Evolutionary conservation across 2,797 vertebrate species (phyloP), one percentile per base, ranked within the genome.

Genomic region (Garrulus glandarius): DNA sequence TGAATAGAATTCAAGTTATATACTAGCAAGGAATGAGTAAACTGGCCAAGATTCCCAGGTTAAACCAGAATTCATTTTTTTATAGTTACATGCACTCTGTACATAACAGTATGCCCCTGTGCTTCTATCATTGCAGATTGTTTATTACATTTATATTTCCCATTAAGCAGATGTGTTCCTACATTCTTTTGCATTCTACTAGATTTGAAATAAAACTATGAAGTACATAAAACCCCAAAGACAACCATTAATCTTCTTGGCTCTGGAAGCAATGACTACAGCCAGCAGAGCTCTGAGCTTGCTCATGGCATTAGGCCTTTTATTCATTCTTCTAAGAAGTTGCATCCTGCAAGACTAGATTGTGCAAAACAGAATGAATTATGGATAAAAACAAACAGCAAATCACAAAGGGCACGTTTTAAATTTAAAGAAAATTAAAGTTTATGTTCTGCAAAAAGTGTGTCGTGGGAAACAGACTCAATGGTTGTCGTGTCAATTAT

Each of bases 211-310:
- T 77, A 91, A 91, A 91, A 95, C 61, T 87, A 52, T 85, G 52
- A 88, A 92, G 64, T 86, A 68, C 65, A 76, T 71, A 91, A 90
- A 77, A 68, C 23, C 52, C 85, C 56, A 84, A 96, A 85, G 67
- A 80, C 50, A 46, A 37, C 76, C 26, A 83, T 96, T 92, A 93
- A 96, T 95, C 72, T 95, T 96, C 85, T 47, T 75, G 79, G 87
- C 83, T 80, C 50, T 82, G 60, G 59, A 87, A 93, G 85, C 46
- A 76, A 63, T 26, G 74, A 64, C 29, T 55, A 30, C 27, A 78
- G 86, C 44, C 77, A 85, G 61, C 19, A 34, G 34, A 80, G 61
- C 71, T 93, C 76, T 74, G 63, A 52, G 56, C 30, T 64, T 64
- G 83, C 22, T 43, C 61, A 22, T 9, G 15, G 57, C 43, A 50